Evolutionary conservation across 2,797 vertebrate genomes (phyloP).

Genomic region (Syngnathus acus): DNA sequence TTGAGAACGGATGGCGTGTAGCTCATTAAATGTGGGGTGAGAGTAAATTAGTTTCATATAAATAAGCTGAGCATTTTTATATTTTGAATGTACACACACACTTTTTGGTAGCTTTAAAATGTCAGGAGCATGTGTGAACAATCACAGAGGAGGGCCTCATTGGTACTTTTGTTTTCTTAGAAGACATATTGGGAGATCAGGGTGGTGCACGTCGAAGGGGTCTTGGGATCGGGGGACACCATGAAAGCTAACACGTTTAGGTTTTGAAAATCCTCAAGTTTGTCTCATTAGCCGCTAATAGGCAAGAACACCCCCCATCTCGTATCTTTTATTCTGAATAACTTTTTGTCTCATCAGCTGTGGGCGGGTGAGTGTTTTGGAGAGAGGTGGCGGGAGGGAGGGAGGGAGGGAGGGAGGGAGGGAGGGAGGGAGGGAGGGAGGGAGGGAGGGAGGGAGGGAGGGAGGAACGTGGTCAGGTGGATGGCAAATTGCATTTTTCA

Average conservation of each 20-base stretch:
- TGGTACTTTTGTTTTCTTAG: slow-evolving; percentile 55
- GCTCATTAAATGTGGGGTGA: slow-evolving; percentile 28
- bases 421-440: neutral
- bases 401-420: slow-evolving; percentile 6
- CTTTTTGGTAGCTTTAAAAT: slow-evolving; percentile 47
- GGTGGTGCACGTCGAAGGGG: slow-evolving; percentile 49
- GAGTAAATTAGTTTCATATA: neutral
- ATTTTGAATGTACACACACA: slow-evolving; percentile 56
- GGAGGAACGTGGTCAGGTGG: slow-evolving; percentile 27
- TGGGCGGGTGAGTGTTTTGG: neutral
- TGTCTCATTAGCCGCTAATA: slow-evolving; percentile 84
- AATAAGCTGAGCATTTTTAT: slow-evolving; percentile 47
- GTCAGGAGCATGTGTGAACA: slow-evolving; percentile 76
- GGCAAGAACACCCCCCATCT: slow-evolving; percentile 46
- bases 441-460: slow-evolving; percentile 5
- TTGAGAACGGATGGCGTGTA: slow-evolving; percentile 61
- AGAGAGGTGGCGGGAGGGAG: neutral
- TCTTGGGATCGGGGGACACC: slow-evolving; percentile 43
- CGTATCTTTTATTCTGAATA: slow-evolving; percentile 67
- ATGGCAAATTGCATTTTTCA: slow-evolving; percentile 64
- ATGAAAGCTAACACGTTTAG: slow-evolving; percentile 73
- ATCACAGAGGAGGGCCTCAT: slow-evolving; percentile 66
- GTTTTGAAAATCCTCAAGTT: slow-evolving; percentile 75
- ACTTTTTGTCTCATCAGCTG: slow-evolving; percentile 60
- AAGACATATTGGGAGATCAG: slow-evolving; percentile 52